Conservation (phyloP, 2,113 vertebrate genomes). For the Fukomys damarensis region DNA sequence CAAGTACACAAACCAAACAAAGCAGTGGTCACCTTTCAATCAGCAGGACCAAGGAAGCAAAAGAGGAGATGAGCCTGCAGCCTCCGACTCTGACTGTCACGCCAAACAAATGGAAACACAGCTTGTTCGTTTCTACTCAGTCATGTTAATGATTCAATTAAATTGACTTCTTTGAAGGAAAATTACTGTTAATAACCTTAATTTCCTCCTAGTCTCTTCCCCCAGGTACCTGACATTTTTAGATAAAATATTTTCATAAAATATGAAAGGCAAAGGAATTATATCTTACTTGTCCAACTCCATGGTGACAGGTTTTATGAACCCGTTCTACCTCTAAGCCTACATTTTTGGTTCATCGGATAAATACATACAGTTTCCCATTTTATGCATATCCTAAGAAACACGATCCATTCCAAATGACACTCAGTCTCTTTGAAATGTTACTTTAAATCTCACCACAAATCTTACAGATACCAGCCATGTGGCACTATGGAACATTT, state of each 20-base stretch:
- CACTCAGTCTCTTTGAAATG: background rate
- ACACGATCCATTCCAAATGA: slow-evolving; percentile 17
- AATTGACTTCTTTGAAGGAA: slow-evolving; percentile 76
- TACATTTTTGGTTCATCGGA: background rate
- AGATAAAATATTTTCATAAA: slow-evolving; percentile 79
- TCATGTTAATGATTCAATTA: slow-evolving; percentile 65
- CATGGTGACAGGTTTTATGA: slow-evolving; percentile 45
- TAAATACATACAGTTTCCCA: slow-evolving; percentile 27
- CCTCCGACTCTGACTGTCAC: background rate
- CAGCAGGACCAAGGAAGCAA: background rate
- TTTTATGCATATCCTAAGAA: slow-evolving; percentile 40
- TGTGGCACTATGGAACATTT: background rate
- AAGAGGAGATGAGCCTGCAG: slow-evolving; percentile 13
- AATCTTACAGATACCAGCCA: background rate
- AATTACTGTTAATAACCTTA: slow-evolving; percentile 79
- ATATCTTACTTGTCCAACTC: slow-evolving; percentile 29
- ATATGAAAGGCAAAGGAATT: slow-evolving; percentile 75
- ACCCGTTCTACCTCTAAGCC: slow-evolving; percentile 31
- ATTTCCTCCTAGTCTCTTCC: slow-evolving; percentile 68
- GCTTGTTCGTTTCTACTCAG: slow-evolving; percentile 30
- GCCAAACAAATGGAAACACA: slow-evolving; percentile 54
- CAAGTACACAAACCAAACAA: slow-evolving; percentile 52
- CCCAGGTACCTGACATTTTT: slow-evolving; percentile 75
- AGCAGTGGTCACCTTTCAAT: slow-evolving; percentile 50
- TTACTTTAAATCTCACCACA: background rate